A percentile compares a stretch with the other conserved stretches of the same genome.
Conservation (phyloP, 2,113 vertebrate genomes). For the Tachysurus vachellii region DNA sequence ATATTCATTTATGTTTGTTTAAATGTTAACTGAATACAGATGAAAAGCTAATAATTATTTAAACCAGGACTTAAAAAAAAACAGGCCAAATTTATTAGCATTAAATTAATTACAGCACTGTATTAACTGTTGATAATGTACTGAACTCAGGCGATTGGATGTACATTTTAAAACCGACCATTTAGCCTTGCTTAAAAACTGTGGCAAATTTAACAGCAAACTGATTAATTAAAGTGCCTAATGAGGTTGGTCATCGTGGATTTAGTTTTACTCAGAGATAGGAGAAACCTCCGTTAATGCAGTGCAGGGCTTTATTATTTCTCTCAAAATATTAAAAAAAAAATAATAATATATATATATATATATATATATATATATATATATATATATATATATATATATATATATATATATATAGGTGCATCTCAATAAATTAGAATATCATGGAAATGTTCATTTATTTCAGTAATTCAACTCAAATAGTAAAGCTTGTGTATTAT, state of each 20-base stretch:
- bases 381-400: no score
- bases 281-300: not conserved
- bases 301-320: not conserved
- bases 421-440: no score
- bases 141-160: not conserved
- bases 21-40: not conserved
- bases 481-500: no score
- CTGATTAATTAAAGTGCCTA: not conserved
- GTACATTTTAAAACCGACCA: not conserved
- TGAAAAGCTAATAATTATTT: not conserved
- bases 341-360: no score
- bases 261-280: not conserved
- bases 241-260: not conserved
- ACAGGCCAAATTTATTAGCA: not conserved
- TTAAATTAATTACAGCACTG: not conserved
- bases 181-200: not conserved
- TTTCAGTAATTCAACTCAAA: no score
- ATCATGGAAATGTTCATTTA: no score
- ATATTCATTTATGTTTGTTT: not conserved
- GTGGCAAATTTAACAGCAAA: not conserved
- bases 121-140: not conserved
- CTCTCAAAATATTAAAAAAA: no score
- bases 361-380: no score
- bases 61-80: not conserved
- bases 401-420: no score